These are phyloP conservation scores for Decapterus maruadsi DNA, from an alignment of 2,797 vertebrate genomes.

Conservation along the genomic window DNA sequence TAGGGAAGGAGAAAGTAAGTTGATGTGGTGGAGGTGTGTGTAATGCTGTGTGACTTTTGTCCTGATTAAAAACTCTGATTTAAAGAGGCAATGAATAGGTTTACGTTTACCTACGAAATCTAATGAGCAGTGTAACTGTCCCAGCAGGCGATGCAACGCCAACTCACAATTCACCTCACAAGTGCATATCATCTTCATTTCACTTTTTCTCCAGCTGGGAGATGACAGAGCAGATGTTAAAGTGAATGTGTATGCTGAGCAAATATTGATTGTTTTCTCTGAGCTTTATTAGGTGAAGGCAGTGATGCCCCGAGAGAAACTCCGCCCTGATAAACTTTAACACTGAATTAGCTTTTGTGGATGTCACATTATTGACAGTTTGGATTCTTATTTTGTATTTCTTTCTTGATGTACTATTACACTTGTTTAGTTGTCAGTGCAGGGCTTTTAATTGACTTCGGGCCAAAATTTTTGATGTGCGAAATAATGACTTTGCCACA, in stretches of 20 bases:
- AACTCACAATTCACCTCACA: not conserved
- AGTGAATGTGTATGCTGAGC: constrained; percentile 15
- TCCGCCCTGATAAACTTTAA: not conserved
- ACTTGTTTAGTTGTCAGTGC: not conserved
- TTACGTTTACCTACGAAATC: too few species aligned
- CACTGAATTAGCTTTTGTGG: constrained; percentile 1
- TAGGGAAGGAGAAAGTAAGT: not conserved
- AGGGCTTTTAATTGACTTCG: not conserved
- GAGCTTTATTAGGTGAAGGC: not conserved
- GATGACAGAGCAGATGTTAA: constrained; percentile 28
- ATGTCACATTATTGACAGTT: not conserved
- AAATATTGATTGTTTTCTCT: constrained; percentile 33
- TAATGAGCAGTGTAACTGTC: not conserved
- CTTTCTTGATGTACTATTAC: not conserved
- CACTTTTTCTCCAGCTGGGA: constrained; percentile 6
- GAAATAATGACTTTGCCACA: not conserved
- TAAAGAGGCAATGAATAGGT: too few species aligned
- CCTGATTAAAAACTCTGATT: not conserved
- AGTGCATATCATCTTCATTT: constrained; percentile 6
- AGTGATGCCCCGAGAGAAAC: not conserved
- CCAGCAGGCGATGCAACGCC: not conserved
- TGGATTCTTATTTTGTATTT: not conserved
- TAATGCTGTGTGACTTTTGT: not conserved
- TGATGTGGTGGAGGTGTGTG: not conserved
- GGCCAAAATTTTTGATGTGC: not conserved